Evolutionary conservation across 2,888 invertebrate species (phyloP).

Genomic region (Campaea margaritaria): DNA sequence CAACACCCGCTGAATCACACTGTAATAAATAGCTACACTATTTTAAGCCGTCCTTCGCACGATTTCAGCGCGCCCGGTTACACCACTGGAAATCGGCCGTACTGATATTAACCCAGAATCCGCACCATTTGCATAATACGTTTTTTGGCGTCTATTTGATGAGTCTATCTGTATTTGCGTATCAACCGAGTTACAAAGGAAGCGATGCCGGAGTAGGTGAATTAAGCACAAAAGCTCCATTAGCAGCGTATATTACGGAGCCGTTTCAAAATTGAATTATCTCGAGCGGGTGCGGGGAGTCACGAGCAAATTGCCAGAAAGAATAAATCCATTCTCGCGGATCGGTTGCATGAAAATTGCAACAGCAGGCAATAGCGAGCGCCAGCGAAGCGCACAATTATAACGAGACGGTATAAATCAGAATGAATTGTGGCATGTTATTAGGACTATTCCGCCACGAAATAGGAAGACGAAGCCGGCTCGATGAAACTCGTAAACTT

Average conservation of each 20-base stretch:
- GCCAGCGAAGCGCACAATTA: slow-evolving; percentile 83
- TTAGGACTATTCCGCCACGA: slow-evolving; percentile 79
- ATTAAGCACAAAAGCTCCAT: slow-evolving; percentile 63
- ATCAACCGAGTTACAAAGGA: slow-evolving; percentile 50
- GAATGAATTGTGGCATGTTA: slow-evolving; percentile 85
- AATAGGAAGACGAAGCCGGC: slow-evolving; percentile 74
- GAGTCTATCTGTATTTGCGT: slow-evolving; percentile 49
- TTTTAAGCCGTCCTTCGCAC: slow-evolving; percentile 81
- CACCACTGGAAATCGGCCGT: slow-evolving; percentile 70
- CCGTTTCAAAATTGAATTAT: slow-evolving; percentile 69
- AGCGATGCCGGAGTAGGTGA: slow-evolving; percentile 51
- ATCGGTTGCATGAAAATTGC: slow-evolving; percentile 83
- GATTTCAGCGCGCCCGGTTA: slow-evolving; percentile 70
- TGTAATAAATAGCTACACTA: slow-evolving; percentile 74
- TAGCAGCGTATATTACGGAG: slow-evolving; percentile 56
- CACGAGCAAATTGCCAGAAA: slow-evolving; percentile 77
- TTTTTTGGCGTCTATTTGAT: slow-evolving; percentile 53
- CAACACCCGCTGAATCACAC: slow-evolving; percentile 68
- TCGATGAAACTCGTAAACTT: slow-evolving; percentile 70
- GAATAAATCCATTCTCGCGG: slow-evolving; percentile 78
- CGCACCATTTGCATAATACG: slow-evolving; percentile 59
- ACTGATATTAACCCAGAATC: slow-evolving; percentile 69
- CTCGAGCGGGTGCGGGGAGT: slow-evolving; percentile 63
- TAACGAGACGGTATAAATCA: slow-evolving; percentile 85
- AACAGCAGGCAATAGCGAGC: slow-evolving; percentile 77